Evolutionary conservation across 2,888 invertebrate genomes (phyloP), one percentile per base, ranked within the genome.

Genomic region (Coelinius sp.): DNA sequence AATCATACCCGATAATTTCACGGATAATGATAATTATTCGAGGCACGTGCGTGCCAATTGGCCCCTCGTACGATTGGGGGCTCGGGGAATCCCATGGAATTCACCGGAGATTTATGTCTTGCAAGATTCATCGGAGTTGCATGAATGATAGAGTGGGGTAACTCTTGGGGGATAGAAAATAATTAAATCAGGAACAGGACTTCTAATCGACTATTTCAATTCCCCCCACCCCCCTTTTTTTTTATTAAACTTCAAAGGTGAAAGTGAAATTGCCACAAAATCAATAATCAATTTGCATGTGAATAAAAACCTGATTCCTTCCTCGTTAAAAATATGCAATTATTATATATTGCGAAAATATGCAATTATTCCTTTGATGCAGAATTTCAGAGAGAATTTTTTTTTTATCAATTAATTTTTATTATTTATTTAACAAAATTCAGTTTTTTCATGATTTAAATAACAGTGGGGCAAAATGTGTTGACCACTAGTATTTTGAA

Each of bases 1-100:
- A n/a, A 12, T 46, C n/a, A 20, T 35, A 17, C 41, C 38, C 41
- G 6, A 53, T 64, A 70, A 71, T 74, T 72, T 67, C 65, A 46
- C 44, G 46, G 67, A 68, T 68, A 67, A 59, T 44, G 70, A 73
- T 72, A 68, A 75, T 75, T 75, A 72, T 75, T 72, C 72, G 38
- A 49, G 59, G 41, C 74, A 75, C 74, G 74, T 62, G 64, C 67
- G 70, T 64, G 70, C 64, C 72, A 56, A 74, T 72, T 72, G 67
- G 74, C 56, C 63, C 64, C 68, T 25, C 22, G 10, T 20, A 27
- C 53, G 25, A 27, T 14, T 53, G 53, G 53, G 53, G 25, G 31
- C 12, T 53, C 53, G 24, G 56, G 14, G 56, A 56, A 56, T 56
- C 24, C 14, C 31, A 56, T 31, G 56, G 56, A 56, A 56, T 56